phyloP scores from a whole-genome alignment of 1,140 invertebrate genomes.

The Armadillidium nasatum region DNA sequence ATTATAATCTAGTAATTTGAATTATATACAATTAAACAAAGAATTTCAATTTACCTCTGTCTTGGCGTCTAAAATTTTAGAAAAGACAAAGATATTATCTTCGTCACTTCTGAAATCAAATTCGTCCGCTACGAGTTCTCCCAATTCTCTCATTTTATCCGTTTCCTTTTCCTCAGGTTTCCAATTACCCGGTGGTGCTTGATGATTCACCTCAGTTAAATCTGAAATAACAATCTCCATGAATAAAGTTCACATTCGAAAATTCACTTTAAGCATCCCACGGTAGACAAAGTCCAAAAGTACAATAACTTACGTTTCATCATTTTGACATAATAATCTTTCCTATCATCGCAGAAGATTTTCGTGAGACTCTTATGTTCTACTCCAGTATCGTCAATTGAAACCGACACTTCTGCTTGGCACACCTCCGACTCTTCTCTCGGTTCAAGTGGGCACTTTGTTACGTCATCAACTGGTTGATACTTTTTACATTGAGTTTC shows the following conservation, averaged over 20 bases:
- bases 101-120: constrained; percentile 39
- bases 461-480: constrained; percentile 29
- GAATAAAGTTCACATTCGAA: not conserved
- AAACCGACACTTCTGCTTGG: constrained; percentile 31
- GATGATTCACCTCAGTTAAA: not conserved
- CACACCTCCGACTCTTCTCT: constrained; percentile 37
- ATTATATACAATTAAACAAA: no score
- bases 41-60: not conserved
- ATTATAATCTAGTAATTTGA: no score
- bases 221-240: not conserved
- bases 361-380: constrained; percentile 19
- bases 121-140: constrained; percentile 37
- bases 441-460: constrained; percentile 36
- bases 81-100: constrained; percentile 38
- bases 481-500: constrained; percentile 43
- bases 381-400: not conserved
- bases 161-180: constrained; percentile 20
- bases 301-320: constrained; percentile 20
- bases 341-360: constrained; percentile 34
- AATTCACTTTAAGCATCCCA: not conserved
- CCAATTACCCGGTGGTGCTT: constrained; percentile 21
- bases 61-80: not conserved
- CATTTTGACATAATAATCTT: constrained; percentile 32
- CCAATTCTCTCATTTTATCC: constrained; percentile 22
- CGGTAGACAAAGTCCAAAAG: not conserved